Evolutionary conservation across 2,113 vertebrate genomes (phyloP), one percentile per base, ranked within the genome.

Genomic region (Axis porcinus): DNA sequence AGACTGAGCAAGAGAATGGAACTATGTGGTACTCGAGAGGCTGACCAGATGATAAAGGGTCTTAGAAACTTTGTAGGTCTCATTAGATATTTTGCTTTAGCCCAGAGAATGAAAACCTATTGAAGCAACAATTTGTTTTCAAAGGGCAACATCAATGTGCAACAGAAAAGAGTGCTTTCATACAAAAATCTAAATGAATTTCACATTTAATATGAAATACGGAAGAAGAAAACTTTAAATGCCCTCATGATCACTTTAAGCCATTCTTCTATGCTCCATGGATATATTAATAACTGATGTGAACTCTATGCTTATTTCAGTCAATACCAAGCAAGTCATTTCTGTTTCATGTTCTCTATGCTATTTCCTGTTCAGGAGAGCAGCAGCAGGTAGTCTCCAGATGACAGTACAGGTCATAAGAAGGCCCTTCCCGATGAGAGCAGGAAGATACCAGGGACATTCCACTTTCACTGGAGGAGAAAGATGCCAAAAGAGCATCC

Each of bases 161-260:
- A 62, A 60, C 7, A 70, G 36, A 43, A 89, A 15, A 70, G 70
- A 74, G 64, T 23, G 16, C n/a, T 74, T 52, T 55, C 28, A 28
- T 83, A n/a, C 21, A 55, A 62, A 94, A 93, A 64, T 91, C 7
- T 54, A 15, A 70, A 91, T 60, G 19, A 25, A 91, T 86, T 93
- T 93, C 15, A 78, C 15, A 70, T 82, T 93, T 97, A 47, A 70
- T 21, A 55, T 16, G 74, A 64, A 92, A 84, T 57, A 25, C 1
- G 25, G 83, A 78, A 85, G 19, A 52, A 15, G 11, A 62, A 57
- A 58, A n/a, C 4, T 55, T 64, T 36, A n/a, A 85, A 67, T 55
- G 5, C 4, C 12, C 2, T 64, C 9, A 30, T 50, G 27, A 33
- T 30, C 47, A 30, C 6, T 84, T 45, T 11, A n/a, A 30, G 40